Base-by-base conservation (phyloP, 2,888 invertebrate genomes). In the Chironomus tentans region DNA sequence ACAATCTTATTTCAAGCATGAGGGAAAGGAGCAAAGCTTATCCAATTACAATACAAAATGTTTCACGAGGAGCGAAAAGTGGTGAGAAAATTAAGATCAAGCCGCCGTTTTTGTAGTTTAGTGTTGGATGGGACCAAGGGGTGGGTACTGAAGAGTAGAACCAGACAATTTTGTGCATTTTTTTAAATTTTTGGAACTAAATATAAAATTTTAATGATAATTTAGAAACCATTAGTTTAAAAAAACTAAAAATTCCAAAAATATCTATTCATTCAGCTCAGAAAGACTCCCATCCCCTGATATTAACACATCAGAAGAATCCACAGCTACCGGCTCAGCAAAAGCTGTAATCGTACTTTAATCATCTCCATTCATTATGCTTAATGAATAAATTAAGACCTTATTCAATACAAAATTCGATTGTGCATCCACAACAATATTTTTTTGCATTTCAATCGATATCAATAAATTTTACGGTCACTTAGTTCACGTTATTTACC, bases 301-400 rank as follows among this genome's bases (percentile, higher is more conserved):
- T 62, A 72, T 72, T 72, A 72, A 72, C 72, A 72, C 72, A 72
- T 72, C 72, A 62, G 28, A 62, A 46, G 46, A 72, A 62, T 15
- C 18, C 62, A 15, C 22, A 56, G 22, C 22, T 56, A 15, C 15
- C 56, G n/a, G n/a, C 15, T 24, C 13, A 13, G 56, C 15, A 70
- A 70, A 15, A 22, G 38, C n/a, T 4, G 46, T 74, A 68, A 74
- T 74, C 74, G 65, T 10, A 12, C 47, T 15, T 68, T 74, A 74
- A 74, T 74, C 47, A 74, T 74, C 68, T 74, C 48, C 47, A 74
- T 74, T 74, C 74, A 74, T 74, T 74, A 68, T 62, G 68, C 65
- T 74, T 74, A 74, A 74, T 74, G 74, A 74, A 74, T 74, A 74
- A 74, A 74, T 68, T 74, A 74, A 74, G 62, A 28, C 47, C 38